Conservation (phyloP, 2,797 vertebrate genomes). For the Mormyrops attenuatus region DNA sequence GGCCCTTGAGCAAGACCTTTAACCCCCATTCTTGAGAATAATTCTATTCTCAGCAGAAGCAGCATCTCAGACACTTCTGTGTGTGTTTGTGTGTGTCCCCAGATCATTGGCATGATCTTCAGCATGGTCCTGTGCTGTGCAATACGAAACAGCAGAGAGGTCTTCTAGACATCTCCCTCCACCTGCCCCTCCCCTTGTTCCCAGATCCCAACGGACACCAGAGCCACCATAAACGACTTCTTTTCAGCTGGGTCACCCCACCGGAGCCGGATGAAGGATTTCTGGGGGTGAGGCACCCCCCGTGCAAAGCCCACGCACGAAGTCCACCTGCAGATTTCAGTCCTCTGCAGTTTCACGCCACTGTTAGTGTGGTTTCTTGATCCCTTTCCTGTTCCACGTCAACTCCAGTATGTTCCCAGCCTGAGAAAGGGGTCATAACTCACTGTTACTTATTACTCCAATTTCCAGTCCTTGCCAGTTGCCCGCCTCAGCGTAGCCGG, state of each 20-base stretch:
- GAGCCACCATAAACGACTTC: slow-evolving; percentile 38
- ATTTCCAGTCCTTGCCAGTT: neutral
- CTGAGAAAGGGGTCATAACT: neutral
- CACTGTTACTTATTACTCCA: neutral
- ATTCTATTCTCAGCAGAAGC: neutral
- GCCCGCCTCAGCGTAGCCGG: neutral
- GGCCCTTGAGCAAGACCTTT: neutral
- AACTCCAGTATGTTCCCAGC: neutral
- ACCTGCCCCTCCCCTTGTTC: slow-evolving; percentile 31
- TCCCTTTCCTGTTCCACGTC: neutral
- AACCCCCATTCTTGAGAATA: neutral
- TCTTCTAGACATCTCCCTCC: slow-evolving; percentile 66
- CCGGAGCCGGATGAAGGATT: neutral
- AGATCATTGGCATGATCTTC: slow-evolving; percentile 98
- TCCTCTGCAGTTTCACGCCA: slow-evolving; percentile 16
- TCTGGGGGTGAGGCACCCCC: neutral
- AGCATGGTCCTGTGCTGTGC: slow-evolving; percentile 97
- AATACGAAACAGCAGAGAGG: slow-evolving; percentile 85
- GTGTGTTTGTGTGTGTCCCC: slow-evolving; percentile 11
- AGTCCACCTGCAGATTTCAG: neutral
- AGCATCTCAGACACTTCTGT: neutral
- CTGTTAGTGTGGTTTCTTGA: neutral
- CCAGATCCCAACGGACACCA: slow-evolving; percentile 38
- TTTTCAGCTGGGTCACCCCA: neutral
- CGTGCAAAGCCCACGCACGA: neutral